These are phyloP conservation scores for Drosophila neocordata DNA, from an alignment of 1,140 invertebrate genomes.

Conservation along the genomic window DNA sequence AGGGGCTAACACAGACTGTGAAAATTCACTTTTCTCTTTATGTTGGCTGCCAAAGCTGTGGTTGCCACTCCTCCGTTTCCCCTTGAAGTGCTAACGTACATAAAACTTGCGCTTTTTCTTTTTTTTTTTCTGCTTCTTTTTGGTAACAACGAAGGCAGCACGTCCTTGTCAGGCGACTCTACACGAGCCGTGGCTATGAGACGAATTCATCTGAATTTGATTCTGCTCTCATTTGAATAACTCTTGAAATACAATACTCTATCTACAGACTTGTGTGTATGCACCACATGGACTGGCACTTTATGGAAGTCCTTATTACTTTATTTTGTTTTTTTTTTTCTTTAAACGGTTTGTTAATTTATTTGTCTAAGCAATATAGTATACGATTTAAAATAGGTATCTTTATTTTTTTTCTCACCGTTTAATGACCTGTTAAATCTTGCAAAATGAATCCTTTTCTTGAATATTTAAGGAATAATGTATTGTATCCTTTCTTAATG, in stretches of 20 bases:
- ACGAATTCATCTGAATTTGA: conserved; percentile 1
- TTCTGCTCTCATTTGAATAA: not conserved
- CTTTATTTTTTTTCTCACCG: no score
- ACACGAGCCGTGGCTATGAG: not conserved
- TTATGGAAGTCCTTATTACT: no score
- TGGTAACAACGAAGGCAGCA: not conserved
- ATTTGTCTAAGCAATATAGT: no score
- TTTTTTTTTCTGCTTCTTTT: not conserved
- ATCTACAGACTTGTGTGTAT: not conserved
- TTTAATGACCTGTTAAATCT: no score
- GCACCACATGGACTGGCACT: no score
- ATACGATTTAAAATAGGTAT: no score
- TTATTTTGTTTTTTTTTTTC: no score
- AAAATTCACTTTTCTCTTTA: conserved; percentile 22
- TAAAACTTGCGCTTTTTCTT: conserved; percentile 1
- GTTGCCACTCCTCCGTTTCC: not conserved
- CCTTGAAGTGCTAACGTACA: not conserved
- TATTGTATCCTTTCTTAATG: no score
- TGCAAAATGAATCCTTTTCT: no score
- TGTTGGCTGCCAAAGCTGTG: conserved; percentile 3
- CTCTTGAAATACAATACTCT: not conserved
- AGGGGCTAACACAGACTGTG: not conserved
- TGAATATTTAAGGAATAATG: no score
- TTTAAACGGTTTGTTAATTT: no score
- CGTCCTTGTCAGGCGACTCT: not conserved